Evolutionary conservation across 2,797 vertebrate genomes (phyloP), one percentile per base, ranked within the genome.

Genomic region (Novumbra hubbsi): DNA sequence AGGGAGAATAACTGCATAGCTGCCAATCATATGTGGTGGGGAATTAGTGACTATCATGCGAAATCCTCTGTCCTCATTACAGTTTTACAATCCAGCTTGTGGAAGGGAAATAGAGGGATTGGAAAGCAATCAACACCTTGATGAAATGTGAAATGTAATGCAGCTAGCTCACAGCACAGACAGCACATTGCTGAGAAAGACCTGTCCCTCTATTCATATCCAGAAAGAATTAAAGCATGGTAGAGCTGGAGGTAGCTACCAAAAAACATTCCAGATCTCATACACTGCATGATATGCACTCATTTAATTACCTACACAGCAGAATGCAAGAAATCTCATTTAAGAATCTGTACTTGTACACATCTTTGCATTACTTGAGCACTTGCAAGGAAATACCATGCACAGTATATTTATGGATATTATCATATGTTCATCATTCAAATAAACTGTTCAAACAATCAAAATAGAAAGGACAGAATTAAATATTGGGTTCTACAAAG

Each of bases 61-160:
- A 74, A 68, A 75, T 70, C 76, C 76, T 76, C 72, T 71, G 34
- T 5, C 38, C 77, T 83, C 74, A 71, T 76, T 28, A 74, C 34
- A 50, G 49, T 71, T 60, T 74, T 80, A 82, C 73, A 77, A 78
- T 80, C 66, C 67, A 15, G 62, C 21, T 45, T 12, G 45, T 65
- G 65, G 41, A 70, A 21, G 6, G 68, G 72, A 73, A 79, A 79
- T 76, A 34, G 73, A 64, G 45, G 72, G 77, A 82, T 78, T 78
- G 77, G 72, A 67, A 78, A 74, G 72, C 71, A 78, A 83, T 78
- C 72, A 80, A 73, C 49, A 65, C 24, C 11, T 17, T 80, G 73
- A 81, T 80, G 66, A 71, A 76, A 76, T 63, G 55, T 24, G 67
- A 73, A 68, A 73, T 38, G 41, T 3, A 17, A 73, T 65, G 63